Conservation (phyloP, 53 echinoderm and acorn worm genomes). For the Crossaster papposus region DNA sequence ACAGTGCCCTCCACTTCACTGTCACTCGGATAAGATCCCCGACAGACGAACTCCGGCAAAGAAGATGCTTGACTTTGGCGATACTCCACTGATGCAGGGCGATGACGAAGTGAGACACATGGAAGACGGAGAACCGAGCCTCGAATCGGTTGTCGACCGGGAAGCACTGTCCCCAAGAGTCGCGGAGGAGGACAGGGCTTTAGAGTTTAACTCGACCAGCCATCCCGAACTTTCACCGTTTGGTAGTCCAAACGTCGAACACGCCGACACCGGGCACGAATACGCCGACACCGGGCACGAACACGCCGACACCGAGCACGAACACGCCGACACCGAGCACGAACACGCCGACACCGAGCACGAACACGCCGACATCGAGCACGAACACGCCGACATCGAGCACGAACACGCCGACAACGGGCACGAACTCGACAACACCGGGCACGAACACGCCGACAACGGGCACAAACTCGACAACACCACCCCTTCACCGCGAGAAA, state of each 20-base stretch:
- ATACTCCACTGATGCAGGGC: too few relatives aligned
- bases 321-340: not conserved
- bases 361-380: not conserved
- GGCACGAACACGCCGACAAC: not conserved
- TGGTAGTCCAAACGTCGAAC: not conserved
- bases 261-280: not conserved
- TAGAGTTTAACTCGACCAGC: not conserved
- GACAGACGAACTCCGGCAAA: constrained; percentile 29
- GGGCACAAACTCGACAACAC: not conserved
- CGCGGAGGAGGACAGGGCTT: not conserved
- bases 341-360: too few relatives aligned
- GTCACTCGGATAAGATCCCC: not conserved
- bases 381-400: not conserved
- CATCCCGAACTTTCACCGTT: not conserved
- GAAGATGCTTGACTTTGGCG: constrained; percentile 35
- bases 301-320: not conserved
- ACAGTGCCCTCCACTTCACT: too few relatives aligned
- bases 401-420: not conserved
- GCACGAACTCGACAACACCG: not conserved
- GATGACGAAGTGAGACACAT: not conserved
- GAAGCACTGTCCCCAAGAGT: not conserved
- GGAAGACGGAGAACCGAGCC: not conserved
- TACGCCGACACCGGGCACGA: not conserved
- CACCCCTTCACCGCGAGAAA: not conserved
- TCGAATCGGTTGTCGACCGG: not conserved